A percentile compares a stretch with the other conserved stretches of the same genome.
Conservation (phyloP, 2,797 vertebrate genomes). For the Catostomus latipinnis region DNA sequence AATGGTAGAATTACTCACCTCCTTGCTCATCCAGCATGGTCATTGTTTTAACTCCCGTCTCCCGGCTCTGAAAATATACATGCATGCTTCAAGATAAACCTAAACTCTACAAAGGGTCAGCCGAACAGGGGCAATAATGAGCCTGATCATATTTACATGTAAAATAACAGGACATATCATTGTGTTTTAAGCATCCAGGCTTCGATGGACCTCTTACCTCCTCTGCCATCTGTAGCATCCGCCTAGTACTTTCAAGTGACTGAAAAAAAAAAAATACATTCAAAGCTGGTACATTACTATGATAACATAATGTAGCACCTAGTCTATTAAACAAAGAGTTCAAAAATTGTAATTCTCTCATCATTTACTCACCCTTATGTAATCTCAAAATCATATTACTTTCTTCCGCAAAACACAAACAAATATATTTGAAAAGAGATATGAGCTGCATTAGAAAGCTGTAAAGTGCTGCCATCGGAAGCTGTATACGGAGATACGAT, state of each 20-base stretch:
- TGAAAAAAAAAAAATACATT: slow-evolving; percentile 62
- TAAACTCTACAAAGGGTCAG: neutral
- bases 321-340: neutral
- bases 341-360: no score
- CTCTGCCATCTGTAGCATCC: slow-evolving; percentile 91
- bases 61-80: slow-evolving; percentile 80
- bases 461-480: no score
- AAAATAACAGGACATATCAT: neutral
- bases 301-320: neutral
- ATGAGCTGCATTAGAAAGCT: no score
- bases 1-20: slow-evolving; percentile 77
- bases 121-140: neutral
- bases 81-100: no score
- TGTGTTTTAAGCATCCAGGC: neutral
- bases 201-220: slow-evolving; percentile 84
- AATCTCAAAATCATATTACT: no score
- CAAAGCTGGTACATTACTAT: neutral
- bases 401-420: no score
- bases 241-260: slow-evolving; percentile 97
- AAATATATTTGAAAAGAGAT: no score
- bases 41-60: slow-evolving; percentile 91
- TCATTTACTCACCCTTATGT: no score
- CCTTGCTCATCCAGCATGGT: slow-evolving; percentile 93
- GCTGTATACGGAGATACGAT: no score
- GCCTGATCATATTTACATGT: neutral